Conservation (phyloP, 2,888 invertebrate species). For the Stenoptilia bipunctidactyla region DNA sequence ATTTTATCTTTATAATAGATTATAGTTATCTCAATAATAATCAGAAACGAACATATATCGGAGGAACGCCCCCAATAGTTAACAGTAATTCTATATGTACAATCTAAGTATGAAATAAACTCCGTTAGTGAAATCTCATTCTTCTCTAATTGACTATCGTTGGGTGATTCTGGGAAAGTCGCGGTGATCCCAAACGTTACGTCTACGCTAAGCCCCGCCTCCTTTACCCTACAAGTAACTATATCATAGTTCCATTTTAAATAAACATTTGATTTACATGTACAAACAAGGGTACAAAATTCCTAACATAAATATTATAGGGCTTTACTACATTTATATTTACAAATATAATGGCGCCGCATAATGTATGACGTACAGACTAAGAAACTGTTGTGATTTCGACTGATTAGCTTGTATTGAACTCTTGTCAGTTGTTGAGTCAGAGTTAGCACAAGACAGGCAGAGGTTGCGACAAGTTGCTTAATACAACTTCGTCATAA, state of each 20-base stretch:
- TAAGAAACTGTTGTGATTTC: too few species aligned
- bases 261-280: slow-evolving; percentile 66
- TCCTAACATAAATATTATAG: slow-evolving; percentile 29
- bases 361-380: slow-evolving; percentile 14
- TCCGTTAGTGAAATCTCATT: slow-evolving; percentile 58
- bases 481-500: neutral
- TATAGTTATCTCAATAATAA: slow-evolving; percentile 32
- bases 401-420: too few species aligned
- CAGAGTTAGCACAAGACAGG: neutral
- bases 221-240: slow-evolving; percentile 7
- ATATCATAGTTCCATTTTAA: slow-evolving; percentile 35
- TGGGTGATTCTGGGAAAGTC: slow-evolving; percentile 61
- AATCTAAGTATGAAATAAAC: slow-evolving; percentile 40
- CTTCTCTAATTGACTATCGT: slow-evolving; percentile 70
- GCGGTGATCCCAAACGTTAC: slow-evolving; percentile 47
- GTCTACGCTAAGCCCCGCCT: slow-evolving; percentile 46
- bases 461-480: neutral
- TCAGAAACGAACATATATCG: slow-evolving; percentile 28
- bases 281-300: slow-evolving; percentile 63
- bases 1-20: slow-evolving; percentile 39
- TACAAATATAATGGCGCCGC: slow-evolving; percentile 48
- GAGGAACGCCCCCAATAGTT: slow-evolving; percentile 23
- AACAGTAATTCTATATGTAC: slow-evolving; percentile 44
- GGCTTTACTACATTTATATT: slow-evolving; percentile 46
- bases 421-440: neutral